Percentiles rank a stretch among this genome's conserved stretches.
Conservation (phyloP, 2,888 invertebrate genomes). For the Adelognathus sp. region DNA sequence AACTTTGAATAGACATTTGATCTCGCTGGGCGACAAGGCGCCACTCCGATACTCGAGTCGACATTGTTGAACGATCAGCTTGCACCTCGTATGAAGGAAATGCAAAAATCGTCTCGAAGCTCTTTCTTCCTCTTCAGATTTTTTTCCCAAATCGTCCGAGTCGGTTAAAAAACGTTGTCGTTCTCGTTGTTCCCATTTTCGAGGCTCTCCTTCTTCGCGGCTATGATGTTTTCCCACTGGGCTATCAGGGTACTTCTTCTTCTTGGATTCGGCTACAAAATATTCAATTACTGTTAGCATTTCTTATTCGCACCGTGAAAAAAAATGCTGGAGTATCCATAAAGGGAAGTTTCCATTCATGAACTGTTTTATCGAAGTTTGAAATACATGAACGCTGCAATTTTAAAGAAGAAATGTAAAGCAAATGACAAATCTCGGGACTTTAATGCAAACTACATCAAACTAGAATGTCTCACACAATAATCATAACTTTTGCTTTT, state of each 20-base stretch:
- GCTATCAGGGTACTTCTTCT: constrained; percentile 89
- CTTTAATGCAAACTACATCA: too few species aligned
- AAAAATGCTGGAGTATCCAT: not conserved
- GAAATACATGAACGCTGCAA: too few species aligned
- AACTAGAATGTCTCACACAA: too few species aligned
- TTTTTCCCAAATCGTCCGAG: constrained; percentile 6
- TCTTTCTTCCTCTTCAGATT: constrained; percentile 10
- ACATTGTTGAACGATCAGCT: constrained; percentile 42
- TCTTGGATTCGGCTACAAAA: constrained; percentile 74
- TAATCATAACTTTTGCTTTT: too few species aligned
- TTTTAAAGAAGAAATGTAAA: too few species aligned
- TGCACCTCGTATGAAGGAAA: constrained; percentile 31
- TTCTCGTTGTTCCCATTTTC: constrained; percentile 73
- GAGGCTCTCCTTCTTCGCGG: constrained; percentile 71
- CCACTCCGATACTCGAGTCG: constrained; percentile 5
- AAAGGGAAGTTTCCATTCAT: too few species aligned
- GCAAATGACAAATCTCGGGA: too few species aligned
- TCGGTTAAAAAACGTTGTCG: constrained; percentile 67
- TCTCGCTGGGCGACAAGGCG: constrained; percentile 20
- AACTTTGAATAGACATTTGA: constrained; percentile 32
- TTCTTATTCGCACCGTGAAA: not conserved
- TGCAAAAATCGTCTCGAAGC: constrained; percentile 30
- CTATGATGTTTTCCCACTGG: constrained; percentile 91
- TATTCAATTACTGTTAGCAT: not conserved
- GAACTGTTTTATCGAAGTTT: too few species aligned